Percentiles rank a stretch among this genome's conserved stretches.
These are phyloP conservation scores for Drosophila greeni DNA, from an alignment of 2,888 invertebrate species.

Conservation along the genomic window DNA sequence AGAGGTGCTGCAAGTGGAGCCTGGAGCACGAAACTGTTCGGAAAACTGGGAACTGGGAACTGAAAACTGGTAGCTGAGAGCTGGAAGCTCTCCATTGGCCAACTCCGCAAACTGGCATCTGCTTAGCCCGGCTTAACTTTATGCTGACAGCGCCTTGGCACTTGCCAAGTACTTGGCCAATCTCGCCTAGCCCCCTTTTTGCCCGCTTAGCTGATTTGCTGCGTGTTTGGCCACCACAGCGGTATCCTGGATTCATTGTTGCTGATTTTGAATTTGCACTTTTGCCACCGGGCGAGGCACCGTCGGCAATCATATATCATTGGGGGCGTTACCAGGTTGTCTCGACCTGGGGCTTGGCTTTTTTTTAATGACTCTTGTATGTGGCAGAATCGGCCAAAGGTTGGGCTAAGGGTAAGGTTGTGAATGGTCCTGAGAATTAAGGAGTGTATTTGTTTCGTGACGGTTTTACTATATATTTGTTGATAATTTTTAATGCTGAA, in stretches of 20 bases:
- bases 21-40: neutral
- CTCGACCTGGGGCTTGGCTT: conserved; percentile 1
- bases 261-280: conserved; percentile 52
- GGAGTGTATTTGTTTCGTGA: neutral
- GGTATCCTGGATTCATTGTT: conserved; percentile 45
- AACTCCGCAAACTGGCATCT: conserved; percentile 44
- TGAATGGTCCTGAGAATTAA: neutral
- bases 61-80: neutral
- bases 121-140: conserved; percentile 68
- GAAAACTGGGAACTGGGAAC: neutral
- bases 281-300: conserved; percentile 26
- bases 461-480: neutral
- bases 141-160: conserved; percentile 70
- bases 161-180: conserved; percentile 37
- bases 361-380: conserved; percentile 23
- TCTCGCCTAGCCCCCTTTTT: conserved; percentile 16
- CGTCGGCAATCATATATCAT: conserved; percentile 41
- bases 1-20: conserved; percentile 43
- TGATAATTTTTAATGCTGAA: neutral
- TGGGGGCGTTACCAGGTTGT: conserved; percentile 18
- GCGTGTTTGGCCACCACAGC: conserved; percentile 49
- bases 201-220: conserved; percentile 61
- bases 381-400: conserved; percentile 17
- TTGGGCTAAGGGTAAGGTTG: neutral
- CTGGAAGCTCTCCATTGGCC: conserved; percentile 26